A percentile compares a stretch with the other conserved stretches of the same genome.
Conservation (phyloP, 2,797 vertebrate genomes). For the Pithecia hirsuta region DNA sequence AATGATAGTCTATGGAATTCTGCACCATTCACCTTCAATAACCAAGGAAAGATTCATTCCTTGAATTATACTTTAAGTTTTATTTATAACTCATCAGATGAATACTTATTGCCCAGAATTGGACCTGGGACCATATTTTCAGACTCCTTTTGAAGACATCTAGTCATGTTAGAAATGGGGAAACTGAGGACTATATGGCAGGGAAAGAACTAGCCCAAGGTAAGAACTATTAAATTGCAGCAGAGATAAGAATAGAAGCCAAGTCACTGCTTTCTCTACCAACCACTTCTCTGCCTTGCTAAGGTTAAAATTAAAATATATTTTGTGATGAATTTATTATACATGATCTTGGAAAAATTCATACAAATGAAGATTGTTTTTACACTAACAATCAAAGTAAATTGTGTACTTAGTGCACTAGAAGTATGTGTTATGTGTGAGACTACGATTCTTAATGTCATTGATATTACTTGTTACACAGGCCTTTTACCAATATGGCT, state of each 20-base stretch:
- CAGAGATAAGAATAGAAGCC: neutral
- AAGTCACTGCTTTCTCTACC: neutral
- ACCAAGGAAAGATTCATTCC: neutral
- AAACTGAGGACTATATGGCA: neutral
- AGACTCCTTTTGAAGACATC: neutral
- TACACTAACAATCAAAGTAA: neutral
- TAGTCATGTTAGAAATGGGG: neutral
- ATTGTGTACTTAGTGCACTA: neutral
- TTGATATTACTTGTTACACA: neutral
- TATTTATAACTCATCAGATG: neutral
- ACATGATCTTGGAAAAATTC: neutral
- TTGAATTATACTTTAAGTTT: neutral
- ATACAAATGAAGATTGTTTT: neutral
- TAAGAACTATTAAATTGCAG: neutral
- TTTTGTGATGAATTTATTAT: neutral
- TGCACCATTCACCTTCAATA: neutral
- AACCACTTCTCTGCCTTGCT: neutral
- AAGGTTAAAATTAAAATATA: neutral
- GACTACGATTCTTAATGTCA: neutral
- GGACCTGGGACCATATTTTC: neutral
- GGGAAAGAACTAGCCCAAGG: neutral
- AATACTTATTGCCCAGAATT: neutral
- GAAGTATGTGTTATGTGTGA: neutral
- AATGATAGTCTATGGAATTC: neutral
- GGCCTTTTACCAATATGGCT: neutral